Evolutionary conservation across 2,888 invertebrate genomes (phyloP), one percentile per base, ranked within the genome.

Genomic region (Tiliacea citrago): DNA sequence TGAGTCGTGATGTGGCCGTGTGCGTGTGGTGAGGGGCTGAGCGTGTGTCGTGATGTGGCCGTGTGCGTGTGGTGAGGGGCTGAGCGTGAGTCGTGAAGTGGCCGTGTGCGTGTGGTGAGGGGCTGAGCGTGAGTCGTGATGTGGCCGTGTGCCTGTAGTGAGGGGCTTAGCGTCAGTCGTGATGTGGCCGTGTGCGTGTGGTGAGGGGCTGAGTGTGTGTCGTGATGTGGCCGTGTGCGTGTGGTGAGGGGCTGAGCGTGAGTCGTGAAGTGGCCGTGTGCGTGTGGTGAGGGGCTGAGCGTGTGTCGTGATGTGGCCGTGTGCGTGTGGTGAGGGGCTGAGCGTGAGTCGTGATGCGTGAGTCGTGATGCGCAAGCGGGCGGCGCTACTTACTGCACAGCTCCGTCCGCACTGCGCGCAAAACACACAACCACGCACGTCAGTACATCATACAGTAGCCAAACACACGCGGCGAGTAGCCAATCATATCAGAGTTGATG

Each of bases 381-480:
- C 83, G 86, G 89, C 89, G 80, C 83, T 92, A 96, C 96, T 96
- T 92, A 96, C 96, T 93, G 95, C 96, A 96, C 81, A 95, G 91
- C 71, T 96, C 96, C 93, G 95, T 94, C 93, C 95, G 93, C 94
- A 96, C 96, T 95, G 94, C 93, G 92, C 90, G 91, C 91, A 92
- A 91, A 92, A 89, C 91, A 91, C 92, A 92, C 88, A 91, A 91
- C 79, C 83, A 86, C 89, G 84, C 80, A 60, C 66, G 84, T 87
- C 87, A 90, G 77, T 87, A 77, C 81, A 65, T 60, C 65, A 47
- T 24, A 66, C 45, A 77, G 18, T 12, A 35, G n/a, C 29, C 24
- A n/a, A 39, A 4, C n/a, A 24, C n/a, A 8, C 18, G 42, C 18
- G 29, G 6, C 45, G 6, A 9, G 47, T 3, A n/a, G 49, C 51